Percentiles rank a stretch among this genome's conserved stretches.
Conservation (phyloP, 2,797 vertebrate genomes). For the Calcarius lapponicus region DNA sequence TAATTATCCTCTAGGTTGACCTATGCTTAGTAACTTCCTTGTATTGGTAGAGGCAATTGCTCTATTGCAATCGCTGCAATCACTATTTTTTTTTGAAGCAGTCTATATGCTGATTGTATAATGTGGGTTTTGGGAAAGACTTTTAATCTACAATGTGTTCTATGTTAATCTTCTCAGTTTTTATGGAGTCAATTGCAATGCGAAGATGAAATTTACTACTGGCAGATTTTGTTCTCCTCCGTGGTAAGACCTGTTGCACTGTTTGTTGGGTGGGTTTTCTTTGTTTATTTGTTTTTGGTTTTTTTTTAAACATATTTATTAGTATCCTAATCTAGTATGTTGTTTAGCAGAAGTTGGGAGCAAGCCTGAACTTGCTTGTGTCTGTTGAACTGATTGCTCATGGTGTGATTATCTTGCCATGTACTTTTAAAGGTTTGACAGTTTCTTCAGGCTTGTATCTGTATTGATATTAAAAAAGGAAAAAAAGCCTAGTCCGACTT, state of each 20-base stretch:
- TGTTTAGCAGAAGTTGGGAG: background rate
- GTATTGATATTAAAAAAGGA: background rate
- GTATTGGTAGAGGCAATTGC: background rate
- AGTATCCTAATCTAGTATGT: background rate
- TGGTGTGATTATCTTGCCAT: background rate
- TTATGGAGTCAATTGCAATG: background rate
- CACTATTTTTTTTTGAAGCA: fast-evolving
- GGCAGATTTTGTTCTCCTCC: background rate
- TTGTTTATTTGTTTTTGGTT: background rate
- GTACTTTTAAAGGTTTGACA: background rate
- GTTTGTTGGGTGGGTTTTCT: background rate
- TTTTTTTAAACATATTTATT: background rate
- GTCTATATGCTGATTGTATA: background rate
- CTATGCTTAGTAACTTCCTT: background rate
- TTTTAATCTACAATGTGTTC: background rate
- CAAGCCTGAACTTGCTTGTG: constrained; percentile 10
- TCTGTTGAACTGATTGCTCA: background rate
- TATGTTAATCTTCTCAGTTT: background rate
- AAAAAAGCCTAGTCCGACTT: too few relatives aligned
- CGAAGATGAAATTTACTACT: background rate
- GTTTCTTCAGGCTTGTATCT: background rate
- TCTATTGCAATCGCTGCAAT: background rate
- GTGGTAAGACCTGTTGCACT: background rate
- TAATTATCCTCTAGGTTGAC: background rate
- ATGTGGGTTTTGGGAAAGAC: background rate